These are phyloP conservation scores for Leptodactylus fallax DNA, from an alignment of 2,797 vertebrate genomes.

Conservation along the genomic window DNA sequence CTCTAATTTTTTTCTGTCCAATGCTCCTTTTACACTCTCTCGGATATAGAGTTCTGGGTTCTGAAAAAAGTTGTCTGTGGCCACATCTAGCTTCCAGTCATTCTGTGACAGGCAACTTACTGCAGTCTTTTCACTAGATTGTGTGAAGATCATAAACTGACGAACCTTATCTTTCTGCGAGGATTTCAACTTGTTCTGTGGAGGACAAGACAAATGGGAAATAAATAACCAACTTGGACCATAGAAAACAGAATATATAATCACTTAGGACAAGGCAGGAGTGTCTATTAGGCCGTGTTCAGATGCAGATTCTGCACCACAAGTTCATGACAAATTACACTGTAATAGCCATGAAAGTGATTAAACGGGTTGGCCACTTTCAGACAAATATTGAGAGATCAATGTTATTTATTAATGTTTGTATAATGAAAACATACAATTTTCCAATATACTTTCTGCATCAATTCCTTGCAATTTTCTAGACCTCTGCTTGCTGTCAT, in stretches of 20 bases:
- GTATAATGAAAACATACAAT: too few relatives aligned
- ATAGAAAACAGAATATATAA: background rate
- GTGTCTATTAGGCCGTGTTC: too few relatives aligned
- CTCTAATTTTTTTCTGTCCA: conserved; percentile 96
- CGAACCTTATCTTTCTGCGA: conserved; percentile 99
- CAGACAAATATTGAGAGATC: too few relatives aligned
- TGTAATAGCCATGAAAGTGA: too few relatives aligned
- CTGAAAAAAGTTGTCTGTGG: conserved; percentile 99
- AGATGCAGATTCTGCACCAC: background rate
- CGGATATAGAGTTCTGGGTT: conserved; percentile 96
- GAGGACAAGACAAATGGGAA: background rate
- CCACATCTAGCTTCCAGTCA: conserved; percentile 99
- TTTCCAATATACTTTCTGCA: too few relatives aligned
- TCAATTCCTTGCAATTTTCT: too few relatives aligned
- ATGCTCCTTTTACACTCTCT: conserved; percentile 89
- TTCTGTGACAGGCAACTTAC: conserved; percentile 96
- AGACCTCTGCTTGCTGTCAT: too few relatives aligned
- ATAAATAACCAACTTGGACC: background rate
- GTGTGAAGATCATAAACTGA: conserved; percentile 99
- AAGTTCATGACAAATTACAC: too few relatives aligned
- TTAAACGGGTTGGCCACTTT: too few relatives aligned
- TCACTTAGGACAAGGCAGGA: too few relatives aligned
- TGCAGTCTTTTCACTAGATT: conserved; percentile 96
- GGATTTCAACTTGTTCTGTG: conserved; percentile 99
- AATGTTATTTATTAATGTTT: too few relatives aligned